Evolutionary conservation across 2,113 vertebrate genomes (phyloP), one percentile per base, ranked within the genome.

Genomic region (Lota lota): DNA sequence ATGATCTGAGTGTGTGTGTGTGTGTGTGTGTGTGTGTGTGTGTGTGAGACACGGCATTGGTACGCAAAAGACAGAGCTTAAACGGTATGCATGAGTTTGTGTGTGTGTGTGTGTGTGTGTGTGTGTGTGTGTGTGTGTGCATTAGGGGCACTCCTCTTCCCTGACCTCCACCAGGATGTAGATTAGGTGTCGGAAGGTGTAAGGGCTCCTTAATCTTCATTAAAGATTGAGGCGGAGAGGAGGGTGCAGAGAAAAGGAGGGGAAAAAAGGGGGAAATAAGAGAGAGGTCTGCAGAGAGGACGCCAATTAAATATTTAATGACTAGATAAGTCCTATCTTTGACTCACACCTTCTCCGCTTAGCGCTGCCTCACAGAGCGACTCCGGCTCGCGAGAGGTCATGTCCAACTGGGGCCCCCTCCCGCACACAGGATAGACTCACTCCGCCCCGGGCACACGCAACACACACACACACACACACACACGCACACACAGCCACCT

Each of bases 191-290:
- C 81, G 8, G 50, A 11, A 51, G 50, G 16, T 51, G 83, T 88
- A 85, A 70, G 74, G 74, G 75, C 78, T 76, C 71, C 74, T 89
- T 87, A 79, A 85, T 91, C 84, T 87, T 88, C 88, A 90, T 91
- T 90, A 90, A 89, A 90, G 81, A 89, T 90, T 89, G 64, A 90
- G 81, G 72, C 62, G 28, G 73, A 73, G 63, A 60, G 69, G 68
- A 79, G 73, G 54, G 24, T 54, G 57, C 50, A 7, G 50, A 16
- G 50, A 51, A 24, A 24, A 16, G 11, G 50, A 51, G 24, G 24
- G 1, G 50, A 51, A 51, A 51, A 51, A 51, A 51, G 15, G 53
- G n/a, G 36, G 22, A 17, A 21, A 24, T 6, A 5, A 59, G 66
- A 74, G 73, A 81, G 85, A 86, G 83, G 71, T 83, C 78, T 77